Evolutionary conservation across 2,888 invertebrate genomes (phyloP), one percentile per base, ranked within the genome.

Genomic region (Acronicta alni): DNA sequence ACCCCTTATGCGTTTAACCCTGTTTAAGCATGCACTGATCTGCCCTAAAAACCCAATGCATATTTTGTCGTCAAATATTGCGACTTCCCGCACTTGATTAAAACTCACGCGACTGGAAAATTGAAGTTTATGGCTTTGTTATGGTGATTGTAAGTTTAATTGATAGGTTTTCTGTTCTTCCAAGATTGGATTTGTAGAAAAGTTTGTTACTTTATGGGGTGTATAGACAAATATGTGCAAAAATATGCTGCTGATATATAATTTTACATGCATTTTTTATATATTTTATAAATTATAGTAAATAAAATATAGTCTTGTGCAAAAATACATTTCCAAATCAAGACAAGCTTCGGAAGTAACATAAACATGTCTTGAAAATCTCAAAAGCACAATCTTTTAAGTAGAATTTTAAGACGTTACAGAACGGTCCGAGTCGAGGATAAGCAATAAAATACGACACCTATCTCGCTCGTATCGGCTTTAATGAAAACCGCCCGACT

Each of bases 401-500:
- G 77, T 75, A 73, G 67, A 75, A 78, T 74, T 84, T 79, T 78
- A 82, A 84, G 85, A 80, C 80, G 69, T 63, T 65, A 72, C 72
- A 66, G 79, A 80, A 69, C 54, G 69, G 76, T 66, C 79, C 75
- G 72, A 78, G 69, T 62, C 66, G 71, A 67, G 81, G 84, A 83
- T 85, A 82, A 82, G 86, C 84, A 79, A 88, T 91, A 90, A 91
- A 90, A 83, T 88, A 89, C 87, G 81, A 72, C 85, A 85, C 85
- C 81, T 89, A 88, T 89, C 88, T 87, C 77, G 65, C 75, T 72
- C 81, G 84, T 89, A 90, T 90, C 90, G 84, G 82, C 81, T 84
- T 87, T 89, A 91, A 90, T 89, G 90, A 90, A 89, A 89, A 86
- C 87, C 87, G 81, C 77, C 81, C 70, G 84, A 78, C 81, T 88